Percentiles rank a stretch among this genome's conserved stretches.
Evolutionary conservation across 2,113 vertebrate genomes (phyloP).

Genomic region (Pteronura brasiliensis): DNA sequence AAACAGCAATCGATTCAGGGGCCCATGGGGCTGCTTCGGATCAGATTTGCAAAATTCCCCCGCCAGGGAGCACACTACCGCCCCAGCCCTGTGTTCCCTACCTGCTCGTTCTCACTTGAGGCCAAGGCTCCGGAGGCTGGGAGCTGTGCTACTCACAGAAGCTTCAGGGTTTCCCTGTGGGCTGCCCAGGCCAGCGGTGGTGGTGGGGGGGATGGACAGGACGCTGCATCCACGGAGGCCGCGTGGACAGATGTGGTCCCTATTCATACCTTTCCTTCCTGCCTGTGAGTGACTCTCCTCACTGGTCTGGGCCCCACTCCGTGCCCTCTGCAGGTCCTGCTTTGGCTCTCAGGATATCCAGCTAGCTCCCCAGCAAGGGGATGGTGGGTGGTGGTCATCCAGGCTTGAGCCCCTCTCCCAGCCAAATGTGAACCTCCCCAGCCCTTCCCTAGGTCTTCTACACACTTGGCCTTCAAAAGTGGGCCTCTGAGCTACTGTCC

Average conservation of each 20-base stretch:
- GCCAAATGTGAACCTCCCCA: background rate
- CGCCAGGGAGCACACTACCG: background rate
- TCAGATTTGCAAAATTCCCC: background rate
- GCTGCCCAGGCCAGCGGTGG: background rate
- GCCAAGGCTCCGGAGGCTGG: background rate
- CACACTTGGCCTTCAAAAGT: background rate
- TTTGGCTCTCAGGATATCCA: background rate
- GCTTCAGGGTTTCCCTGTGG: background rate
- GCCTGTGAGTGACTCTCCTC: background rate
- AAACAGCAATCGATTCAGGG: background rate
- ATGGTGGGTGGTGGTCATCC: background rate
- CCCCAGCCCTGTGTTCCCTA: background rate
- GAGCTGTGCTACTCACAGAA: background rate
- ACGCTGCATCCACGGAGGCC: fast-evolving
- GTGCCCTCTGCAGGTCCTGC: background rate
- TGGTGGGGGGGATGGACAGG: background rate
- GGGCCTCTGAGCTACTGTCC: background rate
- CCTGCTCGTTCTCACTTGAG: background rate
- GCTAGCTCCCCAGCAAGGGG: background rate
- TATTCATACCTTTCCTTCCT: background rate
- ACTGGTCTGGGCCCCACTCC: background rate
- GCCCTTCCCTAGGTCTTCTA: background rate
- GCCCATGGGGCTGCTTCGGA: background rate
- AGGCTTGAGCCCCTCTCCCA: background rate
- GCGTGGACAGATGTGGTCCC: background rate